Evolutionary conservation across 2,888 invertebrate species (phyloP), one percentile per base, ranked within the genome.

Genomic region (Leucoptera coffeella): DNA sequence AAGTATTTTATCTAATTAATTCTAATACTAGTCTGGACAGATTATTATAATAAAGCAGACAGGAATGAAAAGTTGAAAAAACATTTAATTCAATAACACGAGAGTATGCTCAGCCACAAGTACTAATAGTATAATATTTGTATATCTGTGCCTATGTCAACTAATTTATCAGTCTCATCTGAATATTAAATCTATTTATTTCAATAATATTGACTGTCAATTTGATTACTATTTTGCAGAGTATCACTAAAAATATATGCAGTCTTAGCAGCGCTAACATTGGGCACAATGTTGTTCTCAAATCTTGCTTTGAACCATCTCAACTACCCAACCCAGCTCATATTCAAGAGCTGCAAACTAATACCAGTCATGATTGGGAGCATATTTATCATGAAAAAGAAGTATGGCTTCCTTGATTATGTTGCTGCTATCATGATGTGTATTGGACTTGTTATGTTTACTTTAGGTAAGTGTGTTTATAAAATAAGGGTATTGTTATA

Each of bases 291-390:
- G 92, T 91, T 94, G 0, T 76, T 95, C 34, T 95, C 95, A 2
- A 97, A 97, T 57, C 80, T 93, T 3, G 91, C 95, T 2, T 73
- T 96, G 8, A 93, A 90, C 25, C 94, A 92, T 53, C 72, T 97
- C 8, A 97, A 96, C 57, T 97, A 95, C 56, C 95, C 96, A 0
- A 96, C 95, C 0, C 93, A 94, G 72, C 83, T 96, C 22, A 95
- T 96, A 42, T 97, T 97, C 51, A 96, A 96, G 55, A 94, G 94
- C 51, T 97, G 96, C 56, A 97, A 97, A 54, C 73, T 96, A 1
- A 91, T 96, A 40, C 96, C 96, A 0, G 96, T 96, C 1, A 78
- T 97, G 50, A 79, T 93, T 33, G 96, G 96, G 12, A 91, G 94
- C 38, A 88, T 95, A 37, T 47, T 96, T 25, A 94, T 96, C 43